Percentiles rank a stretch among this genome's conserved stretches.
Evolutionary conservation across 2,113 vertebrate genomes (phyloP).

Genomic region (Chroicocephalus ridibundus): DNA sequence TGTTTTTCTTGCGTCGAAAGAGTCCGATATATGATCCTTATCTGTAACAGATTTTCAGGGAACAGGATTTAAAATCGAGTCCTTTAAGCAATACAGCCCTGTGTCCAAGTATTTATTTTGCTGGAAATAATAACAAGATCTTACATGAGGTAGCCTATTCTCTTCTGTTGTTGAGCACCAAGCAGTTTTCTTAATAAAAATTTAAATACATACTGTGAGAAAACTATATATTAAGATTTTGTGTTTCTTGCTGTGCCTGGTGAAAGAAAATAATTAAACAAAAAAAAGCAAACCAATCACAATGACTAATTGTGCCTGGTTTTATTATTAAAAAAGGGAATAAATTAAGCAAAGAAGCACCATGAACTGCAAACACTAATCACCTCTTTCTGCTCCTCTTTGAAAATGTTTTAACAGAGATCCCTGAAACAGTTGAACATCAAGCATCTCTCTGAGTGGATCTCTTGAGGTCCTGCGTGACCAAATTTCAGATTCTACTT

Average conservation of each 20-base stretch:
- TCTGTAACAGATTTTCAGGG: neutral
- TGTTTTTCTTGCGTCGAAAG: neutral
- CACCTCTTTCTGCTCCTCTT: neutral
- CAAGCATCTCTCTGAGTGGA: neutral
- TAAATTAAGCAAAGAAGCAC: neutral
- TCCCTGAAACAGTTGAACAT: neutral
- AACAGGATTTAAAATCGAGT: neutral
- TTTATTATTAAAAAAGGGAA: neutral
- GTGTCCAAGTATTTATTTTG: neutral
- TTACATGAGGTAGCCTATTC: neutral
- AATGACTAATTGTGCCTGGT: neutral
- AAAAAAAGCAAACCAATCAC: neutral
- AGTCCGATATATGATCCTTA: neutral
- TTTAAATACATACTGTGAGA: accelerated
- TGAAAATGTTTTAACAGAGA: neutral
- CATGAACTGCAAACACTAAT: neutral
- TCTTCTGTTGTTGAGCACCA: neutral
- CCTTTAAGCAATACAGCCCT: neutral
- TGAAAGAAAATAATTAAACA: neutral
- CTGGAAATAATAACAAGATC: neutral
- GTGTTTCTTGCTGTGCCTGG: neutral
- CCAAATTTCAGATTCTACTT: neutral
- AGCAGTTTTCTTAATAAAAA: neutral
- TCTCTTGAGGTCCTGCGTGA: neutral
- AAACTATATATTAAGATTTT: neutral